Percentiles rank a stretch among this genome's conserved stretches.
Conservation (phyloP, 2,888 invertebrate species). For the Blastobasis adustella region DNA sequence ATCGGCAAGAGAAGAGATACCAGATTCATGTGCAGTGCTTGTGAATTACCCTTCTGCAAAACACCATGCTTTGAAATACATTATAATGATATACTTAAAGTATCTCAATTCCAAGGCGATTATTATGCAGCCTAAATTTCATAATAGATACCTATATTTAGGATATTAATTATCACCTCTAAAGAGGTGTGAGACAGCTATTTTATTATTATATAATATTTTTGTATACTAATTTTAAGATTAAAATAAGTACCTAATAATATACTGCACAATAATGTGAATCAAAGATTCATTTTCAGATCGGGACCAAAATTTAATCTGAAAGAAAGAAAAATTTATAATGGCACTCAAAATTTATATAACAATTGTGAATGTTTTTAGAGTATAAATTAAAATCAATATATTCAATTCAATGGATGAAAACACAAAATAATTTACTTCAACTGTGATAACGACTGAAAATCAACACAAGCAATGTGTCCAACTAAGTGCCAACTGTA, state of each 20-base stretch:
- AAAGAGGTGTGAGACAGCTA: conserved; percentile 27
- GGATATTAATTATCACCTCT: conserved; percentile 18
- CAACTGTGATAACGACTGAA: conserved; percentile 50
- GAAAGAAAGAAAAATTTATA: conserved; percentile 11
- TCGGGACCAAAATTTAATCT: conserved; percentile 34
- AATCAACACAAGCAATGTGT: conserved; percentile 18
- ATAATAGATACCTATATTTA: conserved; percentile 1
- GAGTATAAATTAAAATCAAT: conserved; percentile 7
- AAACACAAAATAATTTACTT: conserved; percentile 45
- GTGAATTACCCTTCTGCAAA: conserved; percentile 69
- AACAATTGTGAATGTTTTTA: background rate
- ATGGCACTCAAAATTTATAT: background rate
- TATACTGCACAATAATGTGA: conserved; percentile 14
- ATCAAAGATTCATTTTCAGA: conserved; percentile 38
- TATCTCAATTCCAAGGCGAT: conserved; percentile 60
- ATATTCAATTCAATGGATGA: conserved; percentile 24
- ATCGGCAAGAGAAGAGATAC: conserved; percentile 66
- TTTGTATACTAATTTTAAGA: conserved; percentile 3
- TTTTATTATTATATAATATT: conserved; percentile 14
- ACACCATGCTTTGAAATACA: conserved; percentile 68
- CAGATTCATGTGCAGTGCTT: conserved; percentile 66
- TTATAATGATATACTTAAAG: conserved; percentile 61
- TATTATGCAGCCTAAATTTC: conserved; percentile 56
- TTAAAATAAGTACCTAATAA: too few species aligned
- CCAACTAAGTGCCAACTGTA: conserved; percentile 51